Conservation (phyloP, 2,888 invertebrate species). For the Acanthosoma haemorrhoidale region DNA sequence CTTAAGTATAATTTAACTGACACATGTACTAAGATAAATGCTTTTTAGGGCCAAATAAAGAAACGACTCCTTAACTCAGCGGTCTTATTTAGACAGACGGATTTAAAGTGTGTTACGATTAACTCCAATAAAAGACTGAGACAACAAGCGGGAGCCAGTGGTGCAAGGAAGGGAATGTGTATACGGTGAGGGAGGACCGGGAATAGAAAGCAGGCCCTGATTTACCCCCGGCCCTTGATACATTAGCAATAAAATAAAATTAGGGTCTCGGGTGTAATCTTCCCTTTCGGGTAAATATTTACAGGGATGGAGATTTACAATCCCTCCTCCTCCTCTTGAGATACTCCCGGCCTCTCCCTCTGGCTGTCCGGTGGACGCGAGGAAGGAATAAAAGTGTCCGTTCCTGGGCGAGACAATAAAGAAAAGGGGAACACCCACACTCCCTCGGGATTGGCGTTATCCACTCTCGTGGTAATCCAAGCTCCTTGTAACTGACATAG, state of each 20-base stretch:
- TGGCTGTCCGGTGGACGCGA: not conserved
- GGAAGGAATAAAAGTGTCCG: constrained; percentile 16
- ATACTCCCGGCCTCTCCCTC: not conserved
- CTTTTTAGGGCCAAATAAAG: too few relatives aligned
- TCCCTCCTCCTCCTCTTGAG: not conserved
- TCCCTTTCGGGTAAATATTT: constrained; percentile 26
- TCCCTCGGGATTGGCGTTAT: not conserved
- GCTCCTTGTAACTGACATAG: not conserved
- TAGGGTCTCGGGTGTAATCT: constrained; percentile 23
- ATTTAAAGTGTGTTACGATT: not conserved
- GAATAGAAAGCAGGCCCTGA: not conserved
- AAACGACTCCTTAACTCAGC: too few relatives aligned
- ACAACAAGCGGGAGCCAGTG: not conserved
- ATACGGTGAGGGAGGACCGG: not conserved
- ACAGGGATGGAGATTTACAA: constrained; percentile 29
- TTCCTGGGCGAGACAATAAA: constrained; percentile 9
- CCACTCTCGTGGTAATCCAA: not conserved
- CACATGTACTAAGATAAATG: too few relatives aligned
- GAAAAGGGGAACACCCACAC: not conserved
- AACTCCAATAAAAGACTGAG: not conserved
- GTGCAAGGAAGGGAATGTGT: not conserved
- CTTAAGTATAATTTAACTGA: too few relatives aligned
- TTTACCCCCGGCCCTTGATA: constrained; percentile 16
- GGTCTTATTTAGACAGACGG: too few relatives aligned
- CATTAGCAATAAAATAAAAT: constrained; percentile 31